A percentile compares a stretch with the other conserved stretches of the same genome.
Evolutionary conservation across 2,113 vertebrate genomes (phyloP).

Genomic region (Osmerus eperlanus): DNA sequence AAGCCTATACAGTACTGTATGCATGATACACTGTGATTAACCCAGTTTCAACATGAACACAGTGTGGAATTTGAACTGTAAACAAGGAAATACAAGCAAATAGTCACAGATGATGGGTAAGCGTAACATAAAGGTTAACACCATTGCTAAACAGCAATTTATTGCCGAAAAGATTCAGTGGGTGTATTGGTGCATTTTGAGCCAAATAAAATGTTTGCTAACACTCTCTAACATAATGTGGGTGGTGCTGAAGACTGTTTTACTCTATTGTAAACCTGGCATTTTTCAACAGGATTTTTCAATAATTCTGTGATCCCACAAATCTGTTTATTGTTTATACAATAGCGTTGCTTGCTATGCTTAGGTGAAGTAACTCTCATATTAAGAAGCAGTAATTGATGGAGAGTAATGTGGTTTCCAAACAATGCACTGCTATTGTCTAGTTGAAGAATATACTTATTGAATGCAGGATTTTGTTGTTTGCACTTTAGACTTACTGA

Average conservation of each 20-base stretch:
- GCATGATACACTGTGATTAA: background rate
- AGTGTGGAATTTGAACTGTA: background rate
- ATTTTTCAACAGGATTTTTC: too few relatives aligned
- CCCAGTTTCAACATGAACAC: background rate
- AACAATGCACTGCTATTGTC: background rate
- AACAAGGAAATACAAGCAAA: background rate
- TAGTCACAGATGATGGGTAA: background rate
- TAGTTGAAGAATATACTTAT: background rate
- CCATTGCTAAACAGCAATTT: background rate
- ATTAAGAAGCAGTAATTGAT: too few relatives aligned
- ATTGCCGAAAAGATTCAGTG: background rate
- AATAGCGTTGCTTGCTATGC: too few relatives aligned
- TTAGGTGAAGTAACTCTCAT: too few relatives aligned
- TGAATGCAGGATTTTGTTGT: conserved; percentile 24
- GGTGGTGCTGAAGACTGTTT: too few relatives aligned
- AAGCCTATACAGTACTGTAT: too few relatives aligned
- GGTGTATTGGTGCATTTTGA: background rate
- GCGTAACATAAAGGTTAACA: background rate
- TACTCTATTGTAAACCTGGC: too few relatives aligned
- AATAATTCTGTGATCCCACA: too few relatives aligned
- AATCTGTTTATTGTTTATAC: too few relatives aligned
- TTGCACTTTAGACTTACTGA: conserved; percentile 26
- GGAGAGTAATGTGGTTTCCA: background rate
- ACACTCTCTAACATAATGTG: background rate
- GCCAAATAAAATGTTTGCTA: background rate